Evolutionary conservation across 1,140 invertebrate species (phyloP), one percentile per base, ranked within the genome.

Genomic region (Trachymyrmex cornetzi): DNA sequence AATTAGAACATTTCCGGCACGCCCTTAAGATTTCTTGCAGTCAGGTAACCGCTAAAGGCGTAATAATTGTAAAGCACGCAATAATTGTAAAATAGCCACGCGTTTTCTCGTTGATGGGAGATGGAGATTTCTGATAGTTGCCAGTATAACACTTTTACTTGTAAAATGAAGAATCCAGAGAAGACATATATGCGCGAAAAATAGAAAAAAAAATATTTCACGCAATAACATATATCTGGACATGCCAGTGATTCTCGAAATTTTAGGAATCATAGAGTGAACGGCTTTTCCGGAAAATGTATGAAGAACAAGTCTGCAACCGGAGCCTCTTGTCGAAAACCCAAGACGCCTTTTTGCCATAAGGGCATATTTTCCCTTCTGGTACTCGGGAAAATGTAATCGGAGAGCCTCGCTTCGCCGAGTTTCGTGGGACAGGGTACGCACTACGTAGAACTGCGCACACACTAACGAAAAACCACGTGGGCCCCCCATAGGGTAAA

Each of bases 401-500:
- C 77, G 64, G 91, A 94, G 89, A 93, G 79, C 88, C 19, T 16
- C 14, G 63, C 22, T 16, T 11, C 11, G 82, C 14, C 57, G 38
- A 57, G 19, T 44, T 87, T 34, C 87, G 77, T 55, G 79, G 75
- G 72, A 86, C 84, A 67, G 77, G 30, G 67, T 53, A 72, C 77
- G 80, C 79, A 84, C 74, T n/a, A n/a, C n/a, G n/a, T n/a, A n/a
- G n/a, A n/a, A 34, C 30, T 34, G 77, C 77, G 82, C 79, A 84
- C 74, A 82, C 61, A 61, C 82, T 67, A 80, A 69, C 85, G 88
- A 82, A 82, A 84, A 86, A 89, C 87, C 93, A 94, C 93, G 94
- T 94, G 94, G 92, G 90, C 88, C 89, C 92, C 92, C 87, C 85
- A 80, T 91, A 87, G 93, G 94, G 93, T 93, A 93, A 94, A 93